Evolutionary conservation across 2,797 vertebrate genomes (phyloP), one percentile per base, ranked within the genome.

Genomic region (Crenuchus spilurus): DNA sequence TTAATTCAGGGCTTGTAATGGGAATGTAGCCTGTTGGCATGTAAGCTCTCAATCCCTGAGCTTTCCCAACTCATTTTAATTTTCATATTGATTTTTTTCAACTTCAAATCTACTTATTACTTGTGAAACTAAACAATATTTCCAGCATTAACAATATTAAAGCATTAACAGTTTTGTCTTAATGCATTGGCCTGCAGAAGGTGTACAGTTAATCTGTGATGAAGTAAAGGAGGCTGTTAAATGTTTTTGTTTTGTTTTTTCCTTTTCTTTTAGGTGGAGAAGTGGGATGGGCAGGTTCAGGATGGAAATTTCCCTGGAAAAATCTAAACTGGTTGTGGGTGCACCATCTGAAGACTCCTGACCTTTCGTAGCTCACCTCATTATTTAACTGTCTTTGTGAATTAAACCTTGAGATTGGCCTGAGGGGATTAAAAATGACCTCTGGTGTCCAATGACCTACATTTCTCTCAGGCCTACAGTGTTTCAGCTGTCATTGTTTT

Each of bases 201-300:
- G n/a, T n/a, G n/a, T n/a, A n/a, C n/a, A n/a, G n/a, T n/a, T n/a
- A n/a, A n/a, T n/a, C n/a, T n/a, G n/a, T n/a, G n/a, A n/a, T n/a
- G n/a, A n/a, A n/a, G n/a, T n/a, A n/a, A n/a, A n/a, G n/a, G n/a
- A n/a, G n/a, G n/a, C n/a, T n/a, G n/a, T n/a, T n/a, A n/a, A 28
- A 18, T 58, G 9, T n/a, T 1, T 68, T 77, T 11, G 74, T 65
- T 4, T 74, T 52, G 62, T 11, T 65, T 1, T 78, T 44, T 79
- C 61, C 44, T 71, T 39, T 49, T 4, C 82, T 52, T 26, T 22
- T 44, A 94, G 93, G 90, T 94, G 58, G 30, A 60, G 39, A 91
- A 85, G 64, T 94, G 93, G 93, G 89, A 94, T 4, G 88, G 88
- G 0, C 91, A 92, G 79, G 69, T 91, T 30, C 88, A 91, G 26